Conservation (phyloP, 1,140 invertebrate species). For the Palaemon carinicauda region DNA sequence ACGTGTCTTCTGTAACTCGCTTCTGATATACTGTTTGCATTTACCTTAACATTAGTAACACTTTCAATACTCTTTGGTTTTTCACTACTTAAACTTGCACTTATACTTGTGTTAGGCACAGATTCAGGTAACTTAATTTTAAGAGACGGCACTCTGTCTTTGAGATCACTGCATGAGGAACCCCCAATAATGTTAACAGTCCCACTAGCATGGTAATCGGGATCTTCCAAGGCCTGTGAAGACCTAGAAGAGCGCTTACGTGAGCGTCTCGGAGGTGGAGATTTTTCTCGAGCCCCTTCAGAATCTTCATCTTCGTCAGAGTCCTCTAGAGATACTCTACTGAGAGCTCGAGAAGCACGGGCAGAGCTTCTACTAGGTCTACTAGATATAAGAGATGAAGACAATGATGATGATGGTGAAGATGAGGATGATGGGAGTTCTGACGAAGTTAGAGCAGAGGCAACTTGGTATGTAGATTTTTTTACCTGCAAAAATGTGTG, state of each 20-base stretch:
- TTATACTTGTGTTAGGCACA: not conserved
- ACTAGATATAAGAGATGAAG: not conserved
- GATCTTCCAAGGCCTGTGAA: not conserved
- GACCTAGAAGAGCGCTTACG: not conserved
- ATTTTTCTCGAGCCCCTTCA: not conserved
- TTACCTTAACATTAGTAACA: not conserved
- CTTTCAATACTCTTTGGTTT: constrained; percentile 3
- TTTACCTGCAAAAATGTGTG: too few species aligned
- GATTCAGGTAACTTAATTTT: constrained; percentile 4
- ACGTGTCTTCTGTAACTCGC: not conserved
- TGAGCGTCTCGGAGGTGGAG: not conserved
- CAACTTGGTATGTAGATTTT: not conserved
- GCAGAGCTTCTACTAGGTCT: constrained; percentile 5
- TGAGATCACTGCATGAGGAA: not conserved
- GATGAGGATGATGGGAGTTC: constrained; percentile 24
- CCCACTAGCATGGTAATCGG: not conserved
- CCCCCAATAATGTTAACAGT: not conserved
- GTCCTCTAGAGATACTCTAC: not conserved
- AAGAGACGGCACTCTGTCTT: constrained; percentile 11
- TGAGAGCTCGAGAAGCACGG: not conserved
- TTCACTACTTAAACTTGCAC: not conserved
- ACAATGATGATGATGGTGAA: not conserved
- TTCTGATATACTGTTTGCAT: not conserved
- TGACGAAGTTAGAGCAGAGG: not conserved
- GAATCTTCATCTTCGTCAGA: not conserved